Base-by-base conservation (phyloP, 2,113 vertebrate species). In the Xenopus borealis region DNA sequence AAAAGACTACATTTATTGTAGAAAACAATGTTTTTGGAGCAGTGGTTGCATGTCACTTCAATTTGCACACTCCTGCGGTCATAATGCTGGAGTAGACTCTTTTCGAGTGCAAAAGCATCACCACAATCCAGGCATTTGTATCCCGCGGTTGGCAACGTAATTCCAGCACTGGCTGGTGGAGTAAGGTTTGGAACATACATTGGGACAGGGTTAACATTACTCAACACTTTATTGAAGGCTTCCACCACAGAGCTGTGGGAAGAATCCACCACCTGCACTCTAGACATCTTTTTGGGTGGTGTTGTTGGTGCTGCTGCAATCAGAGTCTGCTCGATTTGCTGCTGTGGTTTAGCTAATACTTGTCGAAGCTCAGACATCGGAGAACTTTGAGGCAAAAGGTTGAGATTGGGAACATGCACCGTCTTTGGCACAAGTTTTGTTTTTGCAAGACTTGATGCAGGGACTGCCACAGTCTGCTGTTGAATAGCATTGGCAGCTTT, bases 1-100 rank as follows among this genome's bases (percentile, higher is more conserved):
- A 99, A 87, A 23, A 99, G 95, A 45, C 97, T 99, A 82, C 97
- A 99, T 73, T 99, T 99, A 81, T 99, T 99, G 87, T 98, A 98
- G 83, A 99, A 99, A 75, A 98, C 93, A 1, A 99, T 85, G 76
- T 94, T 94, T 86, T 95, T 96, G 58, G 92, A 88, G 72, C 97
- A 99, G 57, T 99, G 97, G 72, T 99, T 98, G 76, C 97, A 99
- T 0, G 97, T 99, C 68, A 99, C 96, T 73, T 99, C 97, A 0
- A 99, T 99, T 13, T 93, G 91, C 74, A 99, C 95, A 0, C 97
- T 99, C 57, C 97, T 88, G 10, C 97, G 81, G 77, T 98, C 97
- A 0, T 95, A 97, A 77, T 99, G 96, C 75, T 97, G 96, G 0
- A 89, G 92, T 78, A 99, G 88, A 80, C 97, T 99, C 86, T 94